phyloP scores from a whole-genome alignment of 92 coral and sea anemone species.

The Montipora capitata region DNA sequence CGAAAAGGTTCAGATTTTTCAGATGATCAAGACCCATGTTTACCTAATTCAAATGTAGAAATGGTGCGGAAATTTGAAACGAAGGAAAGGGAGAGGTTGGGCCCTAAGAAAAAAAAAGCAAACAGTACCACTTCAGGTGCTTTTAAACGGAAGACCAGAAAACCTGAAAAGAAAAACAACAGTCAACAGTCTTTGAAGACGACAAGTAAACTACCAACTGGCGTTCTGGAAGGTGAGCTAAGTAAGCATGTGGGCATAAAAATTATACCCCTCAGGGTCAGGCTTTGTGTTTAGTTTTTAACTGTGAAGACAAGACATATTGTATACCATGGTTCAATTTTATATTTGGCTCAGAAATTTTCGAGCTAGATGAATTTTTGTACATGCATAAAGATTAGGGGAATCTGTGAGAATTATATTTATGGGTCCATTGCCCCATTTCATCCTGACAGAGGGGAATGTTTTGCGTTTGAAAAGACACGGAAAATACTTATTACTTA shows the following conservation, averaged over 20 bases:
- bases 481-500: too few species aligned
- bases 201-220: not conserved
- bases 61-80: not conserved
- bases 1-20: constrained; percentile 34
- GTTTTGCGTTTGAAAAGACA: too few species aligned
- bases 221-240: constrained; percentile 23
- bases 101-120: constrained; percentile 11
- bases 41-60: not conserved
- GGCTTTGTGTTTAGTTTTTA: too few species aligned
- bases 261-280: too few species aligned
- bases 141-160: not conserved
- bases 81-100: not conserved
- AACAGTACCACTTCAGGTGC: not conserved
- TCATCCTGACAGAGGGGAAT: too few species aligned
- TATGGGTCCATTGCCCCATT: too few species aligned
- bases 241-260: not conserved
- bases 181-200: not conserved
- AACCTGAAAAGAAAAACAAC: not conserved
- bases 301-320: too few species aligned
- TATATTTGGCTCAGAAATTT: too few species aligned
- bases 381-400: too few species aligned
- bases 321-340: too few species aligned
- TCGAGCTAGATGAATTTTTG: too few species aligned
- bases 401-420: too few species aligned
- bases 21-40: constrained; percentile 4